A percentile compares a stretch with the other conserved stretches of the same genome.
Conservation (phyloP, 2,888 invertebrate genomes). For the Atethmia centrago region DNA sequence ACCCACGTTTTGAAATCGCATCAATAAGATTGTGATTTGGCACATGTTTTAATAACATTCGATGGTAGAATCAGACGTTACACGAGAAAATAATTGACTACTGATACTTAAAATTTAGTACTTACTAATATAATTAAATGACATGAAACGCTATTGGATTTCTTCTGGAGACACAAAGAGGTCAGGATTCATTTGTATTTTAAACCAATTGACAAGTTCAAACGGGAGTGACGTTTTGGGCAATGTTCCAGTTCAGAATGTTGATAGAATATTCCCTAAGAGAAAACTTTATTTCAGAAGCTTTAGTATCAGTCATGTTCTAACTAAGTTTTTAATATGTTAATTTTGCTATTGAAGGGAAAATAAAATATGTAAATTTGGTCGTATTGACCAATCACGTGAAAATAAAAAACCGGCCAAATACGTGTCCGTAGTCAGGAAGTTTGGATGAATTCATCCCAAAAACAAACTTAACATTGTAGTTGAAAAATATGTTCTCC, state of each 20-base stretch:
- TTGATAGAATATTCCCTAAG: not conserved
- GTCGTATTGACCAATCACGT: too few relatives aligned
- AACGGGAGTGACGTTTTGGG: constrained; percentile 28
- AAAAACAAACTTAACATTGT: too few relatives aligned
- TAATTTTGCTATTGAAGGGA: not conserved
- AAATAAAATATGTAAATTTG: not conserved
- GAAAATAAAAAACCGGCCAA: too few relatives aligned
- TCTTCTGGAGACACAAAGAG: not conserved
- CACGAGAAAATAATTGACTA: too few relatives aligned
- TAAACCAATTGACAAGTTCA: constrained; percentile 1
- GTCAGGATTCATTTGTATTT: constrained; percentile 26
- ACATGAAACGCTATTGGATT: not conserved
- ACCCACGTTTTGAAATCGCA: not conserved
- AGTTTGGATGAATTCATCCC: too few relatives aligned
- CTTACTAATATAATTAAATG: too few relatives aligned
- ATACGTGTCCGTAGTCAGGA: too few relatives aligned
- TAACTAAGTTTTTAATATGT: not conserved
- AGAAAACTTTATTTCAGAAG: not conserved
- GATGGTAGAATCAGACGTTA: not conserved
- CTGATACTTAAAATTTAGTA: too few relatives aligned
- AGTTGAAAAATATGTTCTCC: too few relatives aligned
- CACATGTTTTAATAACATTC: not conserved
- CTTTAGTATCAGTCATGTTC: not conserved
- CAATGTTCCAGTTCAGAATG: constrained; percentile 36
- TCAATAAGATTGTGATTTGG: not conserved